phyloP scores from a whole-genome alignment of 2,888 invertebrate species.

The Orgyia antiqua region DNA sequence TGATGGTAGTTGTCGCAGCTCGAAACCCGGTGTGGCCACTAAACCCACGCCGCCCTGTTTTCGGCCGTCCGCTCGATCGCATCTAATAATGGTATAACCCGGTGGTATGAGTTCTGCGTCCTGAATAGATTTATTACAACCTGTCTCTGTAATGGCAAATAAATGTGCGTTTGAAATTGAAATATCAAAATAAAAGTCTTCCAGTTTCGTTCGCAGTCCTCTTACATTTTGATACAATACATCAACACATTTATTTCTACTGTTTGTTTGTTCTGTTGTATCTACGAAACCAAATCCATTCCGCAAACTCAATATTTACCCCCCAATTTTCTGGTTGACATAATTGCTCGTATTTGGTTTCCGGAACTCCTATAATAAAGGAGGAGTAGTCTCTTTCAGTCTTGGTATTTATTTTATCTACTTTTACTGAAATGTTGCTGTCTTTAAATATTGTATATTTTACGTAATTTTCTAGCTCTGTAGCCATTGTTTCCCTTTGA shows the following conservation, averaged over 20 bases:
- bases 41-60: too few species aligned
- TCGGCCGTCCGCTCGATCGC: too few species aligned
- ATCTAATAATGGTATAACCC: slow-evolving; percentile 6
- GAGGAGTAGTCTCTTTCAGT: slow-evolving; percentile 25
- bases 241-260: neutral
- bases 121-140: neutral
- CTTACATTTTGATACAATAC: slow-evolving; percentile 7
- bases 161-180: slow-evolving; percentile 9
- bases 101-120: slow-evolving; percentile 14
- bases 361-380: slow-evolving; percentile 20
- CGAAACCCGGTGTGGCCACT: too few species aligned
- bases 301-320: slow-evolving; percentile 18
- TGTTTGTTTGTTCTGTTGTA: slow-evolving; percentile 1
- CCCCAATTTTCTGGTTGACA: slow-evolving; percentile 16
- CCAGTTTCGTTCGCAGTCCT: slow-evolving; percentile 4
- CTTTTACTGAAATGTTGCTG: neutral
- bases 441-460: neutral
- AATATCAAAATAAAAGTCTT: slow-evolving; percentile 8
- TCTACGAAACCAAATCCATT: slow-evolving; percentile 27
- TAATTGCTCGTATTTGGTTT: slow-evolving; percentile 14
- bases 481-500: slow-evolving; percentile 1
- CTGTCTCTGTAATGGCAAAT: slow-evolving; percentile 6
- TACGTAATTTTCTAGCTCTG: slow-evolving; percentile 1
- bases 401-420: slow-evolving; percentile 20
- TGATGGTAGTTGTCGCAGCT: too few species aligned